Evolutionary conservation across 2,888 invertebrate species (phyloP), one percentile per base, ranked within the genome.

Genomic region (Drosophila testacea): DNA sequence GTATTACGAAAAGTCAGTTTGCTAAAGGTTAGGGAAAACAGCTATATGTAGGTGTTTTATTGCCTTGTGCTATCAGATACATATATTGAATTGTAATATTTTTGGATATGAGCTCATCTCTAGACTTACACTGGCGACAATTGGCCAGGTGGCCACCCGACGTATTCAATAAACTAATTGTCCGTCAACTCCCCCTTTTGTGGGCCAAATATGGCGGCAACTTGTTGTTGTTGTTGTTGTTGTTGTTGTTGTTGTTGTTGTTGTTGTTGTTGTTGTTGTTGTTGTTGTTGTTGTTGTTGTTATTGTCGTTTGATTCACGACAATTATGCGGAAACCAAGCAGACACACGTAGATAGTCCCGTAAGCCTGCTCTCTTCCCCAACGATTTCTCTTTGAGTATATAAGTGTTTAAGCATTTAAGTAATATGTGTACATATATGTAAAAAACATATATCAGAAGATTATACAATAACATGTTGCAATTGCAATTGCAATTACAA

Each of bases 291-390:
- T 42, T 42, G 36, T 32, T 61, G 47, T 57, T 63, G 55, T 32
- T 55, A 30, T 48, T 52, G 36, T 48, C 59, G 46, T 32, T 66
- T 39, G 42, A 69, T 56, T 68, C 59, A 74, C 44, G 46, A 76
- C 62, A 73, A 73, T 76, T 52, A 66, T 55, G 71, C 79, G 75
- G 77, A 79, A 77, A 46, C 47, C 34, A 52, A 47, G 60, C 71
- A 79, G 77, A 78, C 76, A 44, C 51, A 41, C 61, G 44, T 22
- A 62, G 34, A 38, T 27, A 22, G 22, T 22, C 6, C 32, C 32
- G 32, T 32, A 32, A 9, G 2, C 7, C 6, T 11, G n/a, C 46
- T 9, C 30, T 32, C 32, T 56, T n/a, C 28, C 32, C 41, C 6
- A 42, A 9, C 34, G 46, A 57, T 54, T 71, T 71, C 44, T 50